phyloP scores from a whole-genome alignment of 2,113 vertebrate species.

The Meleagris gallopavo region DNA sequence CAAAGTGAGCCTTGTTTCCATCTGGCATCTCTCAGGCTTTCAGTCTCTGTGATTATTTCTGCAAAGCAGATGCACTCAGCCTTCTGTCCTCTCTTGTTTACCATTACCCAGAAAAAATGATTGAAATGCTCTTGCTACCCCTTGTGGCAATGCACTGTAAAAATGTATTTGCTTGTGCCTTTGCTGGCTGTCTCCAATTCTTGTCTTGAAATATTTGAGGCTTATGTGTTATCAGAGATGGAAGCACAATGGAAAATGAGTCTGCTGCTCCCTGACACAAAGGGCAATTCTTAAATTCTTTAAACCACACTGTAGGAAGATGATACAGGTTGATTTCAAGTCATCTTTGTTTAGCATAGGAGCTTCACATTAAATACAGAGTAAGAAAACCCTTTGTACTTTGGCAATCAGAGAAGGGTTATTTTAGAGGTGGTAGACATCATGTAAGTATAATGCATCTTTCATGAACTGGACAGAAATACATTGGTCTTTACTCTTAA shows the following conservation, averaged over 20 bases:
- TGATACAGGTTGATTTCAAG: neutral
- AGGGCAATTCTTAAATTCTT: neutral
- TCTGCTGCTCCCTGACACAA: neutral
- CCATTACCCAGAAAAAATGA: fast-evolving
- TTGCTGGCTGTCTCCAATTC: neutral
- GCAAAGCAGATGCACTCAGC: neutral
- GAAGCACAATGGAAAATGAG: neutral
- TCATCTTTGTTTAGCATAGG: neutral
- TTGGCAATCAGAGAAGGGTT: neutral
- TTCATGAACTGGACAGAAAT: neutral
- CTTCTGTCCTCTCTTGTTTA: neutral
- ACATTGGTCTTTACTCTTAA: neutral
- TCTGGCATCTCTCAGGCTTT: neutral
- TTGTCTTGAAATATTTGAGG: neutral
- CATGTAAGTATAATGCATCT: neutral
- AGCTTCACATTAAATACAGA: neutral
- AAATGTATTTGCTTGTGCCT: neutral
- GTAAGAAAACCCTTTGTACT: neutral
- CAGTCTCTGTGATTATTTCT: neutral
- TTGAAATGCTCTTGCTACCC: conserved; percentile 63
- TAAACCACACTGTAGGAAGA: neutral
- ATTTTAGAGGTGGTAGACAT: neutral
- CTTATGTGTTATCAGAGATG: neutral
- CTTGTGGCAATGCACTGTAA: conserved; percentile 39
- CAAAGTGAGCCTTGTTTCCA: neutral